A percentile compares a stretch with the other conserved stretches of the same genome.
Conservation (phyloP, 2,113 vertebrate species). For the Sclerurus mexicanus region DNA sequence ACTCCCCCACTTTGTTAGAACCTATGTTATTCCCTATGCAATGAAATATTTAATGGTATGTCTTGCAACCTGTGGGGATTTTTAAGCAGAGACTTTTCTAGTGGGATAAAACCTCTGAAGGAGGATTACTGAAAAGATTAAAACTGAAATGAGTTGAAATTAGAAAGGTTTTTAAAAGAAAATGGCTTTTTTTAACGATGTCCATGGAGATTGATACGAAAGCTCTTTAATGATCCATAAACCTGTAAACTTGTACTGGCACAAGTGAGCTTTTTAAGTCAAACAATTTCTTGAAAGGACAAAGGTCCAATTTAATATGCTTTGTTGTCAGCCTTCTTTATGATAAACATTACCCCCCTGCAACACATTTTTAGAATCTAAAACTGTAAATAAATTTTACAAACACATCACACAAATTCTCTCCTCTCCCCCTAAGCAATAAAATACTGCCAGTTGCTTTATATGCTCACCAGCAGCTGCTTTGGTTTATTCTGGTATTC, state of each 20-base stretch:
- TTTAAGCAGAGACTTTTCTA: slow-evolving; percentile 64
- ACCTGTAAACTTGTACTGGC: slow-evolving; percentile 51
- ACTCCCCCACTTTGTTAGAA: slow-evolving; percentile 49
- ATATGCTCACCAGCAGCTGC: slow-evolving; percentile 76
- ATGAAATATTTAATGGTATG: slow-evolving; percentile 54
- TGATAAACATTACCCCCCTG: background rate
- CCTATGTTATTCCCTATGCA: slow-evolving; percentile 72
- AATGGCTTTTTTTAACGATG: background rate
- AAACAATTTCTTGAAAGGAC: slow-evolving; percentile 33
- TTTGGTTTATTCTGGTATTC: slow-evolving; percentile 73
- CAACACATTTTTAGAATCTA: slow-evolving; percentile 38
- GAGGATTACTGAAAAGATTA: background rate
- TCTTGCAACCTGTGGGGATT: slow-evolving; percentile 54
- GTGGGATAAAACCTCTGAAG: slow-evolving; percentile 51
- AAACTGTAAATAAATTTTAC: slow-evolving; percentile 79
- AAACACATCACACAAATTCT: slow-evolving; percentile 64
- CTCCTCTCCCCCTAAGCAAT: slow-evolving; percentile 75
- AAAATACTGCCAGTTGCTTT: slow-evolving; percentile 79
- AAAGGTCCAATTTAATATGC: slow-evolving; percentile 37
- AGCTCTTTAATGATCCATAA: slow-evolving; percentile 48
- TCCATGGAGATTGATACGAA: background rate
- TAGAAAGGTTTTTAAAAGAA: slow-evolving; percentile 9
- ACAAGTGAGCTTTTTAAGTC: slow-evolving; percentile 13
- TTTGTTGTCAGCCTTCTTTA: slow-evolving; percentile 71
- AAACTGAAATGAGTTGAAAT: slow-evolving; percentile 49